Evolutionary conservation across 2,888 invertebrate genomes (phyloP).

Genomic region (Tribolium freemani): DNA sequence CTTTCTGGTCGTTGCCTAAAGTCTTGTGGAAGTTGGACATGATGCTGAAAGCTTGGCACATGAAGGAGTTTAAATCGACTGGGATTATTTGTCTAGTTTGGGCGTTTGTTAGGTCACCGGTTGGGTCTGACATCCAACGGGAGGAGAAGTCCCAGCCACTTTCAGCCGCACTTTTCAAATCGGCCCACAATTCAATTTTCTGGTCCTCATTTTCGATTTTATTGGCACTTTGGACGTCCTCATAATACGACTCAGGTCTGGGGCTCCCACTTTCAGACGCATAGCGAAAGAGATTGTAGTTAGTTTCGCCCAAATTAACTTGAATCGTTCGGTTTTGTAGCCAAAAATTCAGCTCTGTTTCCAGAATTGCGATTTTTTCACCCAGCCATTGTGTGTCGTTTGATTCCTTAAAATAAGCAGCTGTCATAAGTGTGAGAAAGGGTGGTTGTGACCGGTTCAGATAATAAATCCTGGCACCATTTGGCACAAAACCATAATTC

Average conservation of each 20-base stretch:
- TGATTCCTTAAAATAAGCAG: slow-evolving; percentile 77
- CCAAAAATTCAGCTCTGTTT: slow-evolving; percentile 79
- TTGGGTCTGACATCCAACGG: slow-evolving; percentile 79
- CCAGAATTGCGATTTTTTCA: slow-evolving; percentile 72
- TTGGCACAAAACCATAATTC: slow-evolving; percentile 80
- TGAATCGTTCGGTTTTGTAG: slow-evolving; percentile 71
- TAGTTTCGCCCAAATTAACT: slow-evolving; percentile 68
- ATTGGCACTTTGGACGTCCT: slow-evolving; percentile 72
- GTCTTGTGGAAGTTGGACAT: slow-evolving; percentile 72
- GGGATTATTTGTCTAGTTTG: slow-evolving; percentile 80
- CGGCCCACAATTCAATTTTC: slow-evolving; percentile 71
- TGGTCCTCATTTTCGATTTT: slow-evolving; percentile 68
- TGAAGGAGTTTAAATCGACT: slow-evolving; percentile 85
- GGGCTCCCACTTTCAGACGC: slow-evolving; percentile 75
- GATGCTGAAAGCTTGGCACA: slow-evolving; percentile 78
- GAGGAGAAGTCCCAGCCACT: slow-evolving; percentile 91
- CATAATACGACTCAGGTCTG: slow-evolving; percentile 80
- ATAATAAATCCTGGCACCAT: slow-evolving; percentile 87
- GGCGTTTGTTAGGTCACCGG: slow-evolving; percentile 75
- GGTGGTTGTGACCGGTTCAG: slow-evolving; percentile 80
- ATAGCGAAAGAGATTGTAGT: slow-evolving; percentile 74
- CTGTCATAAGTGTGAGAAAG: slow-evolving; percentile 79
- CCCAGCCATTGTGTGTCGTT: slow-evolving; percentile 75
- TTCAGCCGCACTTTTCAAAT: slow-evolving; percentile 69
- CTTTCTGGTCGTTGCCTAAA: slow-evolving; percentile 60